Base-by-base conservation (phyloP, 2,888 invertebrate genomes). In the Phaedon cochleariae region DNA sequence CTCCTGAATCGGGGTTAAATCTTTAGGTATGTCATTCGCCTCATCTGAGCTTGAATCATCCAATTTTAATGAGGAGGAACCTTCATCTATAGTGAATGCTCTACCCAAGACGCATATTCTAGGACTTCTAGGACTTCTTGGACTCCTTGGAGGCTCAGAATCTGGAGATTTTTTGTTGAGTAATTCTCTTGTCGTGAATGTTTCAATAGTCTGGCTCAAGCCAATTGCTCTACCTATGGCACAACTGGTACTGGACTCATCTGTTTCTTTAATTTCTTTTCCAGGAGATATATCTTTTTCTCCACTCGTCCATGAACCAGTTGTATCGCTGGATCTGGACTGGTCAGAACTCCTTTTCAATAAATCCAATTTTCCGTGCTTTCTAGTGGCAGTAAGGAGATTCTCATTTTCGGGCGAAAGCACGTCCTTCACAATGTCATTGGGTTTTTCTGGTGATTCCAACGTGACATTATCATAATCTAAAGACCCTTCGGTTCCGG, bases 211-310 rank as follows among this genome's bases (percentile, higher is more conserved):
- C 81, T 91, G 92, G 2, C 93, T 93, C 73, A 93, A 90, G 0
- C 93, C 93, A 57, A 93, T 84, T 0, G 93, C 91, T 66, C 91
- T 86, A 0, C 93, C 92, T 74, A 93, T 92, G 0, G 93, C 92
- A 79, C 93, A 93, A 80, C 91, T 91, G 0, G 90, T 87, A 80
- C 91, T 91, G 0, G 91, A 91, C 79, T 92, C 91, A 68, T 92
- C 91, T 18, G 90, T 90, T 80, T 91, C 90, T 65, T 89, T 87
- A 64, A 84, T 46, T 78, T 84, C 60, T 76, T 84, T 67, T 57
- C 90, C 90, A 75, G 90, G 90, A 76, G 90, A 90, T 0, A 85
- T 84, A 77, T 90, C 90, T 80, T 90, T 90, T 79, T 91, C 91
- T n/a, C 90, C 89, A 75, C 91, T 91, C 0, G 92, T 92, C 91